Evolutionary conservation across 1,140 invertebrate genomes (phyloP), one percentile per base, ranked within the genome.

Genomic region (Drosophila kepulauana): DNA sequence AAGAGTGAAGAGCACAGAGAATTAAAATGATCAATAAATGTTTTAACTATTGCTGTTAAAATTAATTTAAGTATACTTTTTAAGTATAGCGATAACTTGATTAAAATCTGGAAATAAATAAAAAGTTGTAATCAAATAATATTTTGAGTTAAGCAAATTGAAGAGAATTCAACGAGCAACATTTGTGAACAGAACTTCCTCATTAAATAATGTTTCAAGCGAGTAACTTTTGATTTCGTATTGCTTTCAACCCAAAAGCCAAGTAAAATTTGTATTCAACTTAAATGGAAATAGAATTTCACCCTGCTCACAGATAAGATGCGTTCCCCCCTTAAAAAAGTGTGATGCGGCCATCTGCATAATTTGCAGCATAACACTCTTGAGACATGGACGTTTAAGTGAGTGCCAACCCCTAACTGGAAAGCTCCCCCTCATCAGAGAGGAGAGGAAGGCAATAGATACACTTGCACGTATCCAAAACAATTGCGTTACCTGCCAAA

Each of bases 401-500:
- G 71, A 69, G 65, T 46, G 71, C 10, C 72, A 75, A 70, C 72
- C 72, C 72, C 66, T 35, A 58, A 58, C 51, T 20, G 33, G 3
- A 11, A 38, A 15, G 20, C 25, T 6, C 43, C 16, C 8, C 16
- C 13, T 6, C 33, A 33, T 45, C 13, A 28, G 11, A 0, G 15
- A 8, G 35, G 1, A 7, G 20, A 25, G 20, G 20, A 25, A 25
- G 20, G 20, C 68, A 77, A 84, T 69, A 75, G 74, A 84, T 79
- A 82, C 73, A 58, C 57, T 86, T 63, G 61, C 72, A 75, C 72
- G 72, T 78, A 75, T 77, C 72, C 72, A 63, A 63, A 75, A 71
- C 82, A 86, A 79, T 86, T 87, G 73, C 82, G 73, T 70, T 86
- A 82, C 82, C 82, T 86, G 82, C 79, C 69, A 61, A 68, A 76